Evolutionary conservation across 2,113 vertebrate species (phyloP), one percentile per base, ranked within the genome.

Genomic region (Xiphorhynchus elegans): DNA sequence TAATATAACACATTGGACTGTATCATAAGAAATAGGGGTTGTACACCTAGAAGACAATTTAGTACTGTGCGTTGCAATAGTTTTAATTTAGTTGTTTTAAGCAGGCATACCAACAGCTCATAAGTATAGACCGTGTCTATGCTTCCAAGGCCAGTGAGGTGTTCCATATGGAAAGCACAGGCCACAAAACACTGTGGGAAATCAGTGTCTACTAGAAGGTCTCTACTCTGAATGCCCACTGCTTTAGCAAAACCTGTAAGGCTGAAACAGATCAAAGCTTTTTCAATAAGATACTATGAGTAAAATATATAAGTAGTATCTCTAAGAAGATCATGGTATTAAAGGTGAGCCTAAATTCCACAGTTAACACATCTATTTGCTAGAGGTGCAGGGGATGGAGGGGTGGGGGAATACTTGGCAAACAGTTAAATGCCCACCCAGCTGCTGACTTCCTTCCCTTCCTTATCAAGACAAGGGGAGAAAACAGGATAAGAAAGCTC

Each of bases 101-200:
- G 40, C 7, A 74, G 25, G 14, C 20, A 67, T 47, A 11, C 9
- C 29, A 60, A 19, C 4, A 19, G 17, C 5, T 53, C 21, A 26
- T 59, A 59, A 55, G 17, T 7, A 7, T 40, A 79, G 16, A 74
- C 17, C 11, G 35, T 13, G 8, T 64, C 35, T 44, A 23, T 52
- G 42, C 35, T 66, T 73, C 52, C 29, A 60, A 67, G 68, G 60
- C 39, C 47, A 47, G 37, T 10, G 37, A 47, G 15, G n/a, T 35
- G 11, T 14, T 58, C 58, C 7, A 28, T 46, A 8, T 0, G 1
- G 52, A 35, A 15, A 46, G 17, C 33, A 26, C 1, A 16, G 50
- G n/a, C 23, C 42, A 46, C n/a, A 53, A 46, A 59, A 53, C 17
- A 31, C 59, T 20, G 46, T 11, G 19, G 39, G 25, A 73, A n/a